Evolutionary conservation across 2,113 vertebrate species (phyloP), one percentile per base, ranked within the genome.

Genomic region (Lasiurus cinereus): DNA sequence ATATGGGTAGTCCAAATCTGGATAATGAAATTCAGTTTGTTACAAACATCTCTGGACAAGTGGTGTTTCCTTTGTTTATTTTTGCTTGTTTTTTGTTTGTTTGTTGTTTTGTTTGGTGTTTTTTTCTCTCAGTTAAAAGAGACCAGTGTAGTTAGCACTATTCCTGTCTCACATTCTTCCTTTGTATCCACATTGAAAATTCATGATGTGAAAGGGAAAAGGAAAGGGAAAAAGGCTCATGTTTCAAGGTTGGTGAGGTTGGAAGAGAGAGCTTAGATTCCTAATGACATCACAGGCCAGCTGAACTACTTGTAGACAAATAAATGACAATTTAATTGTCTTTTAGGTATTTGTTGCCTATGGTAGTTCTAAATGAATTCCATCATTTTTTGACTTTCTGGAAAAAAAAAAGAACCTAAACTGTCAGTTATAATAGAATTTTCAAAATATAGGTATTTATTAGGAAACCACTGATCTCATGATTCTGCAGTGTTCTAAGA

Each of bases 401-500:
- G 22, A 21, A 18, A 10, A 77, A 64, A 62, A 86, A 79, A 56
- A 14, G 0, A 87, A 19, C 12, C 3, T n/a, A 59, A 72, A 76
- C 15, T 93, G 14, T 79, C 31, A 91, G 21, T 70, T 93, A 19
- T 10, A 29, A 56, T 74, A 66, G 67, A 94, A 85, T 70, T 88
- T 43, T 83, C n/a, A 88, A 82, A 86, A 33, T 85, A 48, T 4
- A 82, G 29, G 67, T 92, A 69, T 72, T 88, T 93, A 92, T 88
- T 94, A 93, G 85, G 82, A 72, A 96, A 96, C 48, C 80, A 52
- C 33, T 90, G 27, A 72, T 72, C 13, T 79, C 46, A 54, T 46
- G 56, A 76, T 84, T 92, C 50, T 90, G 43, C 50, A 94, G 5
- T 95, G 67, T 73, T 96, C 11, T 85, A 62, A 80, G 72, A 94